phyloP scores from a whole-genome alignment of 2,888 invertebrate genomes.

The Torymus texanus region DNA sequence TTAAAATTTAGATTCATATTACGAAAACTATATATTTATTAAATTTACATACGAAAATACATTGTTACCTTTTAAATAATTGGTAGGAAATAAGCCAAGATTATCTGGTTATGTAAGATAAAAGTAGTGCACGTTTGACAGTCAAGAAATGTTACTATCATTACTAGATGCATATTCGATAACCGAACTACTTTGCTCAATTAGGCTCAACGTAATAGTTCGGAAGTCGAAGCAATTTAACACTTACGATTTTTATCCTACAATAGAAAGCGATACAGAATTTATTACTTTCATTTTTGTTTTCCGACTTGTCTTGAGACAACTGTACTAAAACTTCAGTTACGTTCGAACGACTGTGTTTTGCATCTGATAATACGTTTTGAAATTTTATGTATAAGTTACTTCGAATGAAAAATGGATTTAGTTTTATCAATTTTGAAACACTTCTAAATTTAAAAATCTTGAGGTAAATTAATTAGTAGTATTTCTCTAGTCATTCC shows the following conservation, averaged over 20 bases:
- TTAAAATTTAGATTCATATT: too few species aligned
- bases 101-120: constrained; percentile 7
- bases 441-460: too few species aligned
- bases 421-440: too few species aligned
- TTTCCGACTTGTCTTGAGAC: too few species aligned
- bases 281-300: constrained; percentile 3
- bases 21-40: too few species aligned
- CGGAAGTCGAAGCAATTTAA: background rate
- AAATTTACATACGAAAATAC: background rate
- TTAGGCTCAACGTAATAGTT: constrained; percentile 7
- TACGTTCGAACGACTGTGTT: too few species aligned
- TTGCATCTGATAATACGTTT: too few species aligned
- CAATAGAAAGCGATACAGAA: background rate
- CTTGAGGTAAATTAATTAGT: too few species aligned
- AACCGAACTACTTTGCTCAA: background rate
- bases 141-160: constrained; percentile 18
- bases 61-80: background rate
- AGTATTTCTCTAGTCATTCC: too few species aligned
- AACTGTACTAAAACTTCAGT: too few species aligned
- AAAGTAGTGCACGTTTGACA: background rate
- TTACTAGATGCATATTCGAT: constrained; percentile 22
- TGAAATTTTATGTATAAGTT: too few species aligned
- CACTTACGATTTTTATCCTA: background rate
- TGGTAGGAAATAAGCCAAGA: background rate
- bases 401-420: too few species aligned